These are phyloP conservation scores for Pangasius mekongensis DNA, from an alignment of 2,797 vertebrate genomes.

Conservation along the genomic window DNA sequence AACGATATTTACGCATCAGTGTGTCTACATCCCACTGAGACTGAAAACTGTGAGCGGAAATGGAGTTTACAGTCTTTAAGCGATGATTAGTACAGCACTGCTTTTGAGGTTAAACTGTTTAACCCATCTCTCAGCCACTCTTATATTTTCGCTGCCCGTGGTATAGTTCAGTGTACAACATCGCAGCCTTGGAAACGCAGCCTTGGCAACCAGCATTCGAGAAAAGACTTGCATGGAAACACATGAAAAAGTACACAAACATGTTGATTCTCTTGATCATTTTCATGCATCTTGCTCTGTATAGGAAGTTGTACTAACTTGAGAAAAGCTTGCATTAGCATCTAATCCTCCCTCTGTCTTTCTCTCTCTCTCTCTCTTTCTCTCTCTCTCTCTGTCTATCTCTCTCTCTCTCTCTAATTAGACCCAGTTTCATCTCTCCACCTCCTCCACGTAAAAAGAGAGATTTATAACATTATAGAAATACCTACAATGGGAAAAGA, in stretches of 20 bases:
- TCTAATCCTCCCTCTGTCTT: not conserved
- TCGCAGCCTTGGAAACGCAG: not conserved
- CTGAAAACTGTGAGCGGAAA: not conserved
- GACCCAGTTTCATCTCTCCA: not conserved
- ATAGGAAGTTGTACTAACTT: not conserved
- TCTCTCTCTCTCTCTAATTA: not conserved
- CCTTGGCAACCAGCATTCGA: not conserved
- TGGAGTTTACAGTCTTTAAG: not conserved
- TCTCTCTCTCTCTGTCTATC: not conserved
- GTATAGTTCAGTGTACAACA: not conserved
- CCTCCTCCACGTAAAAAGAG: not conserved
- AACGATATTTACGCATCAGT: too few relatives aligned
- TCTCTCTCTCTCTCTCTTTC: not conserved
- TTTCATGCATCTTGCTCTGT: not conserved
- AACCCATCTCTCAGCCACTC: not conserved
- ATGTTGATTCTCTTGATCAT: not conserved
- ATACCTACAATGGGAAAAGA: conserved; percentile 7
- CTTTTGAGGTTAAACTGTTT: not conserved
- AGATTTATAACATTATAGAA: not conserved
- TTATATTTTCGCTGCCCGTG: not conserved
- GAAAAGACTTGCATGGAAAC: not conserved
- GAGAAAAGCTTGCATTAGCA: conserved; percentile 3
- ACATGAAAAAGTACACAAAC: not conserved
- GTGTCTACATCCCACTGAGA: not conserved
- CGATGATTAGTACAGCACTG: not conserved